phyloP scores from a whole-genome alignment of 2,113 vertebrate genomes.

The Rynchops niger region DNA sequence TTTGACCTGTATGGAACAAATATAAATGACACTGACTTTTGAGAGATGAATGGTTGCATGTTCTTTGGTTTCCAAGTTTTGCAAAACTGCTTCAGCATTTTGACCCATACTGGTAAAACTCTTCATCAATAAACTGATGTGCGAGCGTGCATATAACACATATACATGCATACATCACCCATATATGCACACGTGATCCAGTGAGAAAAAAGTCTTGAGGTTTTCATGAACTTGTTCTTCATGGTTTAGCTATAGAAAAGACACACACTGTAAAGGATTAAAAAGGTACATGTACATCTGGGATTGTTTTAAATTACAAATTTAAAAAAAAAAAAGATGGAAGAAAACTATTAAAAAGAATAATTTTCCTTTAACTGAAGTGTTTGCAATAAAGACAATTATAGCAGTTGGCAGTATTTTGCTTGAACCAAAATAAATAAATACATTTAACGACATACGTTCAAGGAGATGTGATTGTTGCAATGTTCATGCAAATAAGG shows the following conservation, averaged over 20 bases:
- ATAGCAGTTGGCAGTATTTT: slow-evolving; percentile 47
- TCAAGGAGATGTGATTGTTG: slow-evolving; percentile 40
- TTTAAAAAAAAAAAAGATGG: neutral
- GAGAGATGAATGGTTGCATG: neutral
- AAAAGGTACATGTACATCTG: neutral
- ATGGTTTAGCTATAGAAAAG: neutral
- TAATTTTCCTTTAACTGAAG: slow-evolving; percentile 45
- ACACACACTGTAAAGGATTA: neutral
- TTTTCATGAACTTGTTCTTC: neutral
- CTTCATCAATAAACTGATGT: neutral
- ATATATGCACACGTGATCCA: neutral
- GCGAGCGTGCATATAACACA: neutral
- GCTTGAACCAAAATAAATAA: slow-evolving; percentile 69
- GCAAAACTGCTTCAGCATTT: neutral
- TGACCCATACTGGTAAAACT: neutral
- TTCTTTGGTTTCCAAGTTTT: neutral
- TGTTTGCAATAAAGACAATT: slow-evolving; percentile 59
- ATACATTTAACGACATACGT: slow-evolving; percentile 65
- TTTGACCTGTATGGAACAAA: neutral
- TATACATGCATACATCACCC: neutral
- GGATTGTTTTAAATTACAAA: slow-evolving; percentile 5
- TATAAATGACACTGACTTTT: neutral
- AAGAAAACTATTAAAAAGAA: slow-evolving; percentile 43
- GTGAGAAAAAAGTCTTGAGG: neutral
- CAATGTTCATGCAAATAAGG: slow-evolving; percentile 59